These are phyloP conservation scores for Mus minutoides DNA, from an alignment of 2,797 vertebrate genomes.

Conservation along the genomic window DNA sequence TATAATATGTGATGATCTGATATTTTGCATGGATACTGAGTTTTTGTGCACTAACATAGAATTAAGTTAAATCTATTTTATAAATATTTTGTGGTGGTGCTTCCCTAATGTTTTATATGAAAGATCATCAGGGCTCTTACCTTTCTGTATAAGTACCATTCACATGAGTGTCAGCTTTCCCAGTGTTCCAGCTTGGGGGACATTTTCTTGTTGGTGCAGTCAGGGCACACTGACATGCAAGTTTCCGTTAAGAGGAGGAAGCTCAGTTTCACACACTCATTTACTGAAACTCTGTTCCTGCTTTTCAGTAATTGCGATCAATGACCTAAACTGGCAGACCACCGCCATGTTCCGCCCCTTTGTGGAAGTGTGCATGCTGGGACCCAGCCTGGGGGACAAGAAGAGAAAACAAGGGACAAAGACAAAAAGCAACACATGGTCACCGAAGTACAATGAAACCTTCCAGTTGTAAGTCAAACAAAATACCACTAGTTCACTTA, in stretches of 20 bases:
- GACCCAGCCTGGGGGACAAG: constrained; percentile 96
- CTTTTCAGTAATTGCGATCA: constrained; percentile 94
- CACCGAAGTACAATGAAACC: constrained; percentile 99
- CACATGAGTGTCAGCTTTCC: neutral
- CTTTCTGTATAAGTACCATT: neutral
- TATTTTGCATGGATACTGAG: constrained; percentile 12
- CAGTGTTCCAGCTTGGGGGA: neutral
- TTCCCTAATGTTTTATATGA: neutral
- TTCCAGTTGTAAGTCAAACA: constrained; percentile 96
- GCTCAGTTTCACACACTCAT: neutral
- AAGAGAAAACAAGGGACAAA: constrained; percentile 98
- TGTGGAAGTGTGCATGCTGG: constrained; percentile 95
- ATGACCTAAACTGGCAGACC: constrained; percentile 97
- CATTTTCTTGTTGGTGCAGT: neutral
- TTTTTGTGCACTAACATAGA: neutral
- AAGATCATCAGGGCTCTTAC: neutral
- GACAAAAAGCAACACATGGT: constrained; percentile 99
- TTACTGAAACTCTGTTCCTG: constrained; percentile 65
- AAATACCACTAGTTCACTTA: neutral
- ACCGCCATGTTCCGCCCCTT: constrained; percentile 99
- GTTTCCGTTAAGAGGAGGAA: neutral
- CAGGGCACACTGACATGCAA: neutral
- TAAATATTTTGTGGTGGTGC: neutral
- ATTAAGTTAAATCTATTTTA: neutral
- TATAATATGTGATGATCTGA: neutral